Percentiles rank a stretch among this genome's conserved stretches.
Conservation (phyloP, 2,888 invertebrate genomes). For the Venusia cambrica region DNA sequence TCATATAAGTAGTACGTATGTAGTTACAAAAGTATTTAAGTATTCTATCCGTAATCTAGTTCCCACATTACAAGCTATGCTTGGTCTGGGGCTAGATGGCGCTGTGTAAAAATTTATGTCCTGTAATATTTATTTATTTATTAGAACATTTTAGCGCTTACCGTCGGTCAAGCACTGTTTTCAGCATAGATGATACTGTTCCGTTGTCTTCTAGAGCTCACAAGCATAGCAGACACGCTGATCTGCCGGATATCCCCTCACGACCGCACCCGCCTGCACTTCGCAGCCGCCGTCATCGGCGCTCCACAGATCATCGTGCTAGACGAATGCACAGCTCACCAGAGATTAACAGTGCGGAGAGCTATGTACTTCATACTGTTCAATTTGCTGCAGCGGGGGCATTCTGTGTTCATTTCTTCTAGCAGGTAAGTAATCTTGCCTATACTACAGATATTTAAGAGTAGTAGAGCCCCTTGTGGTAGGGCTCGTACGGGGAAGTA, state of each 20-base stretch:
- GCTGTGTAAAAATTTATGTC: no score
- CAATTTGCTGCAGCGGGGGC: slow-evolving; percentile 51
- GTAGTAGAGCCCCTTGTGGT: no score
- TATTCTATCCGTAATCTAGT: no score
- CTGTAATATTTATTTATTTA: no score
- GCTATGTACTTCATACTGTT: slow-evolving; percentile 60
- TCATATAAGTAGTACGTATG: no score
- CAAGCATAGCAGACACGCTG: slow-evolving; percentile 22
- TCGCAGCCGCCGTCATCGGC: slow-evolving; percentile 58
- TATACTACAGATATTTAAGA: no score
- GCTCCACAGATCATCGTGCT: slow-evolving; percentile 58
- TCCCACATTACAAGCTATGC: no score
- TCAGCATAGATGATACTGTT: neutral
- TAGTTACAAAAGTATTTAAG: no score
- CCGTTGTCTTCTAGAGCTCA: slow-evolving; percentile 35
- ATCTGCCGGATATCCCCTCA: slow-evolving; percentile 30
- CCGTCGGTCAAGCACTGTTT: no score
- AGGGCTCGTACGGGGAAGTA: no score
- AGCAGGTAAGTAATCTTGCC: slow-evolving; percentile 45
- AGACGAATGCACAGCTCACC: slow-evolving; percentile 63
- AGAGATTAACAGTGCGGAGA: slow-evolving; percentile 49
- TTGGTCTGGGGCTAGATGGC: no score
- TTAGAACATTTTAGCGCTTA: no score
- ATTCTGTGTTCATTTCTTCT: slow-evolving; percentile 53
- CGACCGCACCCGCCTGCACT: slow-evolving; percentile 43